Evolutionary conservation across 2,797 vertebrate species (phyloP), one percentile per base, ranked within the genome.

Genomic region (Percopsis omiscomaycus): DNA sequence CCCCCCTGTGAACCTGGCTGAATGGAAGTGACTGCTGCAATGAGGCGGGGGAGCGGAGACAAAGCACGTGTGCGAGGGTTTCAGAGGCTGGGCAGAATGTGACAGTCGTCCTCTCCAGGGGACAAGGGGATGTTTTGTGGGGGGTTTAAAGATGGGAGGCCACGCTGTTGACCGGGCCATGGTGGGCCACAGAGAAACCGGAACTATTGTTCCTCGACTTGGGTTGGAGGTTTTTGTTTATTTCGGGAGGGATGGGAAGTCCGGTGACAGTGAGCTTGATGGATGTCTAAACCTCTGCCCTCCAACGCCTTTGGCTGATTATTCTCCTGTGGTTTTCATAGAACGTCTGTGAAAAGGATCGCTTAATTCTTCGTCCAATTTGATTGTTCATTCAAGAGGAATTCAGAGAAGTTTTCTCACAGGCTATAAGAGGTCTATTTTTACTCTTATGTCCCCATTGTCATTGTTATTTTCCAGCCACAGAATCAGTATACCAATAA

Each of bases 1-100:
- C 85, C 74, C 85, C 72, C 74, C 78, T 42, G 44, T 74, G 82
- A 83, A 86, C 83, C 80, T 64, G 73, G 75, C 76, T 83, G 82
- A 87, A 85, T 83, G 81, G 73, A 85, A 71, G 80, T 75, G 84
- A 83, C 79, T 85, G 81, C 81, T 86, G 63, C 87, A 87, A 83
- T 86, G 86, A 89, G 88, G 85, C 82, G 61, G 77, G 74, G 76
- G 70, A 44, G 65, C 57, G 47, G 50, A 82, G 81, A 87, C 78
- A 85, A 89, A 86, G 81, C 80, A 72, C 64, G 66, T 75, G 81
- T 74, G 70, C 12, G 73, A 76, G 12, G 28, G 55, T 74, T 75
- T 68, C 82, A 52, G 80, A 72, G 84, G 81, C 68, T 32, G 70
- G 66, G 81, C 74, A 73, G 57, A 64, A 84, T 61, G 73, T 87